Evolutionary conservation across 2,888 invertebrate species (phyloP), one percentile per base, ranked within the genome.

Genomic region (Papilio elwesi): DNA sequence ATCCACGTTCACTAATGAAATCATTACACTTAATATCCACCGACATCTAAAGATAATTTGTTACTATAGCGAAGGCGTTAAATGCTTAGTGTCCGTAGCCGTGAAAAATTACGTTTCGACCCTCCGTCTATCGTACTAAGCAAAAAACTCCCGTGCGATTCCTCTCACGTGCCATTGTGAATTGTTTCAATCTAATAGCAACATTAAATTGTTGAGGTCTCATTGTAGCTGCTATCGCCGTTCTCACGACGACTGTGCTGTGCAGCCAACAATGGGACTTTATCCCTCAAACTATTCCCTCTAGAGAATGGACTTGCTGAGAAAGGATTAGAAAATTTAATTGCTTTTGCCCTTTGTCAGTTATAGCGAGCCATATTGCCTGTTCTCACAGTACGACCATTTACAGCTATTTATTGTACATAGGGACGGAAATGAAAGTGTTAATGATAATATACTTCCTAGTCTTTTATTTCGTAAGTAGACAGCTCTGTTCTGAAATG

Each of bases 91-190:
- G 80, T 83, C 79, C 78, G 75, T 77, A 80, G 77, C 81, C 77
- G 81, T 80, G 79, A 82, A 82, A 74, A 77, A 76, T 67, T 74
- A 71, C 74, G 73, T 76, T 76, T 76, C 74, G 74, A 77, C 75
- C 76, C 69, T 77, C 49, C 64, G 74, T 74, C 74, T 75, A 71
- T 76, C 78, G 80, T 76, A 75, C 75, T 75, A 70, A 78, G 74
- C 76, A 87, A 88, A 88, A 90, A 85, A 81, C 85, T 87, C 89
- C 83, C 91, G 87, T 88, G 90, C 87, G 84, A 88, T 88, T 86
- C 87, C 87, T 91, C 90, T 90, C 91, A 90, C 90, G 89, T 89
- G 88, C 88, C 81, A 89, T 91, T 92, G 92, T 91, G 87, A 79
- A 90, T 91, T 91, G 91, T 91, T 89, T 75, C 77, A 78, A 81